A percentile compares a stretch with the other conserved stretches of the same genome.
These are phyloP conservation scores for Lutjanus erythropterus DNA, from an alignment of 2,113 vertebrate genomes.

Conservation along the genomic window DNA sequence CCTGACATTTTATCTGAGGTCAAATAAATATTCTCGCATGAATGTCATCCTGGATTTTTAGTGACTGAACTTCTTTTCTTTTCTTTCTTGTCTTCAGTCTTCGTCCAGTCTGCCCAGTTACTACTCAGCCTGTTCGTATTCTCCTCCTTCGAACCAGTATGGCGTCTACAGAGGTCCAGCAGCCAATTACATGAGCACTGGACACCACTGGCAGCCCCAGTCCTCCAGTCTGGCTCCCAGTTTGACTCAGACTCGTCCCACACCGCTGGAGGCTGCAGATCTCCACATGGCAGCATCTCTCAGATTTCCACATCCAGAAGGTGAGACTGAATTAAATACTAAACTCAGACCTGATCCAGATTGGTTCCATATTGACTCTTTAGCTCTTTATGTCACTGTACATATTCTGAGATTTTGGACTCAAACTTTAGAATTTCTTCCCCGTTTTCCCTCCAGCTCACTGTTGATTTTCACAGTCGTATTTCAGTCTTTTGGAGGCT, in stretches of 20 bases:
- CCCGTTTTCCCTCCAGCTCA: neutral
- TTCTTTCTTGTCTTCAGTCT: conserved; percentile 72
- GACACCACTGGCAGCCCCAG: conserved; percentile 88
- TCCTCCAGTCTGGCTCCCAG: conserved; percentile 71
- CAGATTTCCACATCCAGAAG: conserved; percentile 87
- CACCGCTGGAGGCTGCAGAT: conserved; percentile 83
- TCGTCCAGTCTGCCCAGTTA: conserved; percentile 78
- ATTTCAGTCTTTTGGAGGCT: conserved; percentile 23
- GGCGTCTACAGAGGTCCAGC: conserved; percentile 84
- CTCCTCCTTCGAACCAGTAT: conserved; percentile 87
- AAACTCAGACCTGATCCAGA: neutral
- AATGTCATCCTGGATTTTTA: neutral
- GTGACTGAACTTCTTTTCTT: neutral
- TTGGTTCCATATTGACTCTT: neutral
- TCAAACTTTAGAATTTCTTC: neutral
- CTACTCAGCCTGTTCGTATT: conserved; percentile 90
- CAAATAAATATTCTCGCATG: too few relatives aligned
- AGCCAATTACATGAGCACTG: conserved; percentile 83
- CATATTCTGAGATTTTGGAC: neutral
- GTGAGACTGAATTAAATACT: conserved; percentile 65
- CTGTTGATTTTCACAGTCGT: conserved; percentile 13
- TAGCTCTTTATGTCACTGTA: neutral
- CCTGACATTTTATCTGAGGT: too few relatives aligned
- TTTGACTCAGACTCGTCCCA: conserved; percentile 23
- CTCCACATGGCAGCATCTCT: conserved; percentile 83